Conservation (phyloP, 2,888 invertebrate species). For the Agrotis exclamationis region DNA sequence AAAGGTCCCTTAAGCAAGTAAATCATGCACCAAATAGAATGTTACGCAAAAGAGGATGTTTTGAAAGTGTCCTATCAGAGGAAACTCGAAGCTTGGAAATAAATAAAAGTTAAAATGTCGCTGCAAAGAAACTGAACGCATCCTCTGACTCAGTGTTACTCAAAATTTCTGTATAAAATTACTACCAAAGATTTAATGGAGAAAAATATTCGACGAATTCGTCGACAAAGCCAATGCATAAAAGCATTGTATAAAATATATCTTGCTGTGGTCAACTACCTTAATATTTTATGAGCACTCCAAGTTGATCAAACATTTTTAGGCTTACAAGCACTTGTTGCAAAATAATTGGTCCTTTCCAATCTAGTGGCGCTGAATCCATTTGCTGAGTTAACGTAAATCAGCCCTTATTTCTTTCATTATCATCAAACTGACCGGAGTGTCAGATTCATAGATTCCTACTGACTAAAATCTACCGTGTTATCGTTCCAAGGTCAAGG, state of each 20-base stretch:
- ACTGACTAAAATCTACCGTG: no score
- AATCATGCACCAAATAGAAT: background rate
- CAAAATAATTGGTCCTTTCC: no score
- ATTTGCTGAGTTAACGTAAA: no score
- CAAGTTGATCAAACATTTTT: no score
- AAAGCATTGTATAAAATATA: background rate
- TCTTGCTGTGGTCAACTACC: no score
- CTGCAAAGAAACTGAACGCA: conserved; percentile 45
- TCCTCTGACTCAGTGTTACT: conserved; percentile 14
- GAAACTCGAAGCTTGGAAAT: conserved; percentile 36
- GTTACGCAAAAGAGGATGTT: background rate
- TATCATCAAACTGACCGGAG: no score
- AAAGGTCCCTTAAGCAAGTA: background rate
- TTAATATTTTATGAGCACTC: no score
- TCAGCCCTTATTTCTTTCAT: no score
- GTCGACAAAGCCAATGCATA: background rate
- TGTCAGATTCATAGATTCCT: no score
- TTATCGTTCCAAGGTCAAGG: no score
- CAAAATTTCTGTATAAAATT: conserved; percentile 10
- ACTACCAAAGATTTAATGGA: background rate
- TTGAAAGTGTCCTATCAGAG: background rate
- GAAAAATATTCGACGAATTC: background rate
- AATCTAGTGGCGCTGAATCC: no score
- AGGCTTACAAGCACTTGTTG: no score
- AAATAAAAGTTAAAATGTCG: conserved; percentile 29